Percentiles rank a stretch among this genome's conserved stretches.
Evolutionary conservation across 1,140 invertebrate species (phyloP).

Genomic region (Ips nitidus): DNA sequence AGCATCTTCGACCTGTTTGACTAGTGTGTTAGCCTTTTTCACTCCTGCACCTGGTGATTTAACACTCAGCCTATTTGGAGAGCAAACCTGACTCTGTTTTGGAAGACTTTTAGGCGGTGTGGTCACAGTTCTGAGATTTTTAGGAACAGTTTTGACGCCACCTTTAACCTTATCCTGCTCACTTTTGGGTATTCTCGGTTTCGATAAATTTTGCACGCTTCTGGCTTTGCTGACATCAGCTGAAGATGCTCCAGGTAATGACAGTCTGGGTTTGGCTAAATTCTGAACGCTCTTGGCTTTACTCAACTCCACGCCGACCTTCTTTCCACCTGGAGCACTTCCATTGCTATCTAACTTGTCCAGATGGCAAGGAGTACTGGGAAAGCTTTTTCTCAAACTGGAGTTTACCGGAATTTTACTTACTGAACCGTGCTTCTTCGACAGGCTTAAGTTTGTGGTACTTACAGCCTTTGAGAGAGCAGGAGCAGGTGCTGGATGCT

Average conservation of each 20-base stretch:
- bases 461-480: conserved; percentile 38
- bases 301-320: conserved; percentile 3
- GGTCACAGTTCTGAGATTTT: too few relatives aligned
- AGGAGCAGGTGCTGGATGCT: neutral
- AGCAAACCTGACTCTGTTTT: too few relatives aligned
- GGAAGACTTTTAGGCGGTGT: too few relatives aligned
- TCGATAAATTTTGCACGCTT: conserved; percentile 41
- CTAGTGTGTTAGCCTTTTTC: too few relatives aligned
- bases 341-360: conserved; percentile 45
- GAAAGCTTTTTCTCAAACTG: conserved; percentile 42
- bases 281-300: conserved; percentile 41
- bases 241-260: conserved; percentile 2
- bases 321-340: conserved; percentile 24
- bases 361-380: conserved; percentile 50
- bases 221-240: conserved; percentile 29
- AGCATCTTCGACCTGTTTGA: too few relatives aligned
- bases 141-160: too few relatives aligned
- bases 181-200: conserved; percentile 4
- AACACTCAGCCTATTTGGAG: too few relatives aligned
- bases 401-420: conserved; percentile 49
- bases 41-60: too few relatives aligned
- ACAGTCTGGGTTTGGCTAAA: conserved; percentile 33
- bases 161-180: too few relatives aligned
- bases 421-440: conserved; percentile 34
- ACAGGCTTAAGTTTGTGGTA: conserved; percentile 37